These are phyloP conservation scores for Dromius quadrimaculatus DNA, from an alignment of 2,888 invertebrate genomes.

Conservation along the genomic window DNA sequence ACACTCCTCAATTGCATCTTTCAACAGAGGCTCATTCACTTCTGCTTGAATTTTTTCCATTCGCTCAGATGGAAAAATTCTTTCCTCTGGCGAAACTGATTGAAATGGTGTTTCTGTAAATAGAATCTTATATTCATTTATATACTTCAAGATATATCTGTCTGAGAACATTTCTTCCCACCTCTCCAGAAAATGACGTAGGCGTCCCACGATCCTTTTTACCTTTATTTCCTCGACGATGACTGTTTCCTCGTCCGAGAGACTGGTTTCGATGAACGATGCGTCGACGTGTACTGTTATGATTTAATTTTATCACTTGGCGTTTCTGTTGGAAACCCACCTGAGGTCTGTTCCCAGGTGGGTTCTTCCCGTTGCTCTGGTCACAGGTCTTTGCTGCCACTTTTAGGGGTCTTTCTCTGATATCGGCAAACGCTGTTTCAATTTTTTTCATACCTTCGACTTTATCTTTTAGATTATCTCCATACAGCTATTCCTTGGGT, in stretches of 20 bases:
- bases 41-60: constrained; percentile 3
- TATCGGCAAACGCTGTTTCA: constrained; percentile 52
- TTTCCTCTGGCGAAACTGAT: too few species aligned
- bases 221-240: constrained; percentile 30
- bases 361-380: constrained; percentile 53
- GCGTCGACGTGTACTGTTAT: neutral
- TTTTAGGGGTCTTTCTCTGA: constrained; percentile 46
- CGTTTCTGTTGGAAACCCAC: constrained; percentile 45
- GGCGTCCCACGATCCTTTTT: neutral
- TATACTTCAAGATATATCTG: neutral
- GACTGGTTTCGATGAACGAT: neutral
- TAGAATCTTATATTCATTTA: too few species aligned
- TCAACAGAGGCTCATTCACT: neutral
- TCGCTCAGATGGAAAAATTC: neutral
- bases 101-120: constrained; percentile 5
- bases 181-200: neutral
- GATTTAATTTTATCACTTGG: constrained; percentile 25
- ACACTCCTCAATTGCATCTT: too few species aligned
- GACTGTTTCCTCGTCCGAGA: constrained; percentile 5
- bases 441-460: constrained; percentile 54
- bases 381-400: constrained; percentile 4
- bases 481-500: constrained; percentile 51
- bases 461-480: constrained; percentile 52
- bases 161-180: constrained; percentile 16
- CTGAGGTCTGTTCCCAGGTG: constrained; percentile 47